Evolutionary conservation across 1,140 invertebrate species (phyloP).

Genomic region (Scaptomyza montana): DNA sequence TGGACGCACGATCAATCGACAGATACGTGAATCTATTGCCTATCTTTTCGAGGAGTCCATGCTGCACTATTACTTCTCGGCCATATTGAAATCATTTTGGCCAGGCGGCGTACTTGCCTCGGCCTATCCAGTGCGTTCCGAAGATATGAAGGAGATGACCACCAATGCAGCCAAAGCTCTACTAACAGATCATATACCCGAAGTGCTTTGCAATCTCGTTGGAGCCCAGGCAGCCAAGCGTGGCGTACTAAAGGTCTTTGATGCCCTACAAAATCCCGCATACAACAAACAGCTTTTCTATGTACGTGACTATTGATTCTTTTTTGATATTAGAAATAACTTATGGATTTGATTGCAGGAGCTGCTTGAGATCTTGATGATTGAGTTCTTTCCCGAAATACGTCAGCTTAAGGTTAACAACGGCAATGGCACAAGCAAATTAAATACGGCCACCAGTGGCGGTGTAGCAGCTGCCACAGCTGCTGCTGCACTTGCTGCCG

Average conservation of each 20-base stretch:
- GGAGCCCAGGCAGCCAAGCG: conserved; percentile 92
- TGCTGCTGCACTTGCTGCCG: conserved; percentile 53
- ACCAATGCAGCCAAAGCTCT: conserved; percentile 79
- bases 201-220: conserved; percentile 92
- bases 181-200: conserved; percentile 90
- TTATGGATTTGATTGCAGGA: conserved; percentile 85
- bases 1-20: conserved; percentile 95
- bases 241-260: conserved; percentile 94
- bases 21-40: conserved; percentile 93
- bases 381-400: conserved; percentile 91
- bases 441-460: conserved; percentile 65
- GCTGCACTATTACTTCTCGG: conserved; percentile 93
- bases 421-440: conserved; percentile 50
- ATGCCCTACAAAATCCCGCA: conserved; percentile 92
- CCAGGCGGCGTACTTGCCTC: conserved; percentile 89
- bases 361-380: conserved; percentile 89
- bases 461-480: conserved; percentile 66
- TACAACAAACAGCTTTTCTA: conserved; percentile 97
- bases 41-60: conserved; percentile 95
- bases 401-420: conserved; percentile 71
- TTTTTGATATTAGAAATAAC: conserved; percentile 9
- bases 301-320: conserved; percentile 86
- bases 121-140: conserved; percentile 85
- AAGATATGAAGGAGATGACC: conserved; percentile 88
- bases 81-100: conserved; percentile 94